Percentiles rank a stretch among this genome's conserved stretches.
Evolutionary conservation across 2,888 invertebrate species (phyloP).

Genomic region (Cabera pusaria): DNA sequence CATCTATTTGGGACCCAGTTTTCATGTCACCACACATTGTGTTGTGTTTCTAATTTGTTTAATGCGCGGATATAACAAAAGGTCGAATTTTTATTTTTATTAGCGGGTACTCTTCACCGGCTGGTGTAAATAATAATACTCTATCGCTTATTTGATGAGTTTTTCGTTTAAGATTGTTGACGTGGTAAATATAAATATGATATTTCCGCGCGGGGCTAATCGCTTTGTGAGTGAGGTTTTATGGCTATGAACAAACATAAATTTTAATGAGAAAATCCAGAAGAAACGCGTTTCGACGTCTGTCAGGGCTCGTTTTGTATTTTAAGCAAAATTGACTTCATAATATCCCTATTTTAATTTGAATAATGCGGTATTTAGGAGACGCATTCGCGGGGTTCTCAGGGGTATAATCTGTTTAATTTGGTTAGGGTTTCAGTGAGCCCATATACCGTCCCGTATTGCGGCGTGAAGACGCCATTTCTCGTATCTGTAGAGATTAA

Average conservation of each 20-base stretch:
- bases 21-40: constrained; percentile 20
- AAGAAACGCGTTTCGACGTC: constrained; percentile 34
- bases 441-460: constrained; percentile 34
- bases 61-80: no score
- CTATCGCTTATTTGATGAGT: constrained; percentile 1
- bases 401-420: constrained; percentile 51
- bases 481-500: constrained; percentile 30
- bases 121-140: no score
- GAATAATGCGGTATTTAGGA: constrained; percentile 53
- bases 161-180: constrained; percentile 6
- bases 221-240: constrained; percentile 34
- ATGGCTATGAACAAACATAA: constrained; percentile 48
- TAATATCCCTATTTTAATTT: constrained; percentile 56
- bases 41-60: constrained; percentile 19
- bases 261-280: constrained; percentile 37
- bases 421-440: constrained; percentile 37
- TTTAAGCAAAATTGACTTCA: constrained; percentile 46
- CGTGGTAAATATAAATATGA: constrained; percentile 13
- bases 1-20: constrained; percentile 27
- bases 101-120: no score
- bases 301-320: constrained; percentile 37
- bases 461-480: constrained; percentile 26
- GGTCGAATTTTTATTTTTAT: no score
- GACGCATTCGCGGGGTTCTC: constrained; percentile 34
- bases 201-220: constrained; percentile 16